Conservation (phyloP, 92 coral and sea anemone genomes). For the Phenganax marumi region DNA sequence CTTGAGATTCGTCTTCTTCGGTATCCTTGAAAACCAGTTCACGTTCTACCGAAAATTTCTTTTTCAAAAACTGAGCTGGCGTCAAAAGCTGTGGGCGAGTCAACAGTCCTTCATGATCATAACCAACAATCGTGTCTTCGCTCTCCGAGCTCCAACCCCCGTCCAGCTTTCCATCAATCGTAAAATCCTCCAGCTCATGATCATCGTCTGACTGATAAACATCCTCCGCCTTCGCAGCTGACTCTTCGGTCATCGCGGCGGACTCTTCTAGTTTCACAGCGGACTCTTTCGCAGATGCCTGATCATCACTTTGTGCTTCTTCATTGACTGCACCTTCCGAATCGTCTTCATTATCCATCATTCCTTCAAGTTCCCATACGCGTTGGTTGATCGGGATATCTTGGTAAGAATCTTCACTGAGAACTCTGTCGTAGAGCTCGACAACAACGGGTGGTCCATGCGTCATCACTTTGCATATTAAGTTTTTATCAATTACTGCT, state of each 20-base stretch:
- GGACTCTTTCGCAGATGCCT: background rate
- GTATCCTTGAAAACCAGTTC: background rate
- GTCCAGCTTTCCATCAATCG: background rate
- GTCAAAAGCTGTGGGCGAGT: constrained; percentile 33
- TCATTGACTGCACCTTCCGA: background rate
- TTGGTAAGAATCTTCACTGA: constrained; percentile 48
- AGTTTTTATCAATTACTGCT: constrained; percentile 84
- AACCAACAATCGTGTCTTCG: background rate
- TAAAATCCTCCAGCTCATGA: background rate
- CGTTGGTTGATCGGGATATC: constrained; percentile 66
- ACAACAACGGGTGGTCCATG: constrained; percentile 71
- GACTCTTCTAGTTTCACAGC: background rate
- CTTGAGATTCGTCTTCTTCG: constrained; percentile 5
- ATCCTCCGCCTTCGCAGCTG: background rate
- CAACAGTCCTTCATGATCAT: constrained; percentile 4
- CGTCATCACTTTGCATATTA: constrained; percentile 74
- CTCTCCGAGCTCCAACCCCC: background rate
- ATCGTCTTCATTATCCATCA: constrained; percentile 10
- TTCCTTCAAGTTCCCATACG: constrained; percentile 62
- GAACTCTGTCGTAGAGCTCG: constrained; percentile 60
- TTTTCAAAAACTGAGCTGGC: constrained; percentile 40
- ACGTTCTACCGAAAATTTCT: background rate
- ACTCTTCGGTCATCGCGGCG: background rate
- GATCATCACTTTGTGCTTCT: background rate
- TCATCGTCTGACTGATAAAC: constrained; percentile 39